phyloP scores from a whole-genome alignment of 2,888 invertebrate species.

The Xestia ashworthii region DNA sequence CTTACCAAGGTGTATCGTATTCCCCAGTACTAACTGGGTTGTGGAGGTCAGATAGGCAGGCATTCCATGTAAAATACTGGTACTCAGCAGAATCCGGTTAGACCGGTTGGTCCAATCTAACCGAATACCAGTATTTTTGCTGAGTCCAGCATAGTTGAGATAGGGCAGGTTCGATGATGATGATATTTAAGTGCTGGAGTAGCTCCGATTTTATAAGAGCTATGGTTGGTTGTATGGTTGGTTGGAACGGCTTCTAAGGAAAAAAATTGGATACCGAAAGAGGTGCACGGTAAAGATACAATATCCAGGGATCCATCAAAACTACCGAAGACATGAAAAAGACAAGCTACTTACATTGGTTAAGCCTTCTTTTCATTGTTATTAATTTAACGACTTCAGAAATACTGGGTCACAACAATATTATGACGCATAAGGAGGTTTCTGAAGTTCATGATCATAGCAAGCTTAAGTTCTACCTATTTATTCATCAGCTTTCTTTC shows the following conservation, averaged over 20 bases:
- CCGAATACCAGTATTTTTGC: no score
- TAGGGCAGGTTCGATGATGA: no score
- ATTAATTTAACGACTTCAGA: not conserved
- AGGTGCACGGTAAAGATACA: not conserved
- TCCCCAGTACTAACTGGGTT: no score
- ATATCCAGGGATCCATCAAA: not conserved
- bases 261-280: not conserved
- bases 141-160: no score
- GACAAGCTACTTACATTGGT: not conserved
- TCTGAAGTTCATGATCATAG: not conserved
- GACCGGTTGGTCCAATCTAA: no score
- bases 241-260: not conserved
- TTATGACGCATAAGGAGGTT: not conserved
- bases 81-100: no score
- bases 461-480: not conserved
- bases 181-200: not conserved
- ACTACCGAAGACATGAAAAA: not conserved
- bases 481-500: constrained; percentile 42
- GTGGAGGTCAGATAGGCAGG: no score
- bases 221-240: no score
- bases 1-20: no score
- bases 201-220: not conserved
- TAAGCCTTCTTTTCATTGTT: not conserved
- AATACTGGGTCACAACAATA: not conserved
- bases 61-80: no score